phyloP scores from a whole-genome alignment of 2,113 vertebrate genomes.

The Geococcyx californianus region DNA sequence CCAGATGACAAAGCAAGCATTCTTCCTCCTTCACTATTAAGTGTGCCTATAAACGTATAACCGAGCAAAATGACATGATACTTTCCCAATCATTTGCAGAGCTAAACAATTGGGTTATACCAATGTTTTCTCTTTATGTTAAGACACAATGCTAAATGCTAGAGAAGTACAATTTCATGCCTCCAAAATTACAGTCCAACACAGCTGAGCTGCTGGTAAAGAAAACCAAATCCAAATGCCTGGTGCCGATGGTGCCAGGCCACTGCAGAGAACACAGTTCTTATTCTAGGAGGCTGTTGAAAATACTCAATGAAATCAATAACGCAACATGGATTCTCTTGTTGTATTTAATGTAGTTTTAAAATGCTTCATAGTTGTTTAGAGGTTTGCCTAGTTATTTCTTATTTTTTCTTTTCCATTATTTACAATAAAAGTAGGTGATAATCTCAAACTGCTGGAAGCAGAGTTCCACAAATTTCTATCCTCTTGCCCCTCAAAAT shows the following conservation, averaged over 20 bases:
- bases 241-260: not conserved
- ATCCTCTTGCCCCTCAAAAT: not conserved
- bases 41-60: not conserved
- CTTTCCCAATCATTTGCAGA: not conserved
- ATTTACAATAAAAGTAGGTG: not conserved
- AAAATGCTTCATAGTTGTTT: not conserved
- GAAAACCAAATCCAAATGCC: not conserved
- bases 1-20: not conserved
- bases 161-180: not conserved
- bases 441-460: not conserved
- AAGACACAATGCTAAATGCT: not conserved
- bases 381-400: not conserved
- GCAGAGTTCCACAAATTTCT: not conserved
- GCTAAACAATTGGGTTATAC: not conserved
- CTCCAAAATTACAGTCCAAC: not conserved
- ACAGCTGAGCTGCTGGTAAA: not conserved
- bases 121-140: not conserved
- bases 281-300: not conserved
- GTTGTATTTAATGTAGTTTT: fast-evolving
- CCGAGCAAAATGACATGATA: not conserved
- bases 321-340: too few species aligned
- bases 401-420: not conserved
- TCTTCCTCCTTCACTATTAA: too few species aligned
- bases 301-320: not conserved
- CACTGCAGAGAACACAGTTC: not conserved